These are phyloP conservation scores for Atrichornis clamosus DNA, from an alignment of 2,113 vertebrate species.

Conservation along the genomic window DNA sequence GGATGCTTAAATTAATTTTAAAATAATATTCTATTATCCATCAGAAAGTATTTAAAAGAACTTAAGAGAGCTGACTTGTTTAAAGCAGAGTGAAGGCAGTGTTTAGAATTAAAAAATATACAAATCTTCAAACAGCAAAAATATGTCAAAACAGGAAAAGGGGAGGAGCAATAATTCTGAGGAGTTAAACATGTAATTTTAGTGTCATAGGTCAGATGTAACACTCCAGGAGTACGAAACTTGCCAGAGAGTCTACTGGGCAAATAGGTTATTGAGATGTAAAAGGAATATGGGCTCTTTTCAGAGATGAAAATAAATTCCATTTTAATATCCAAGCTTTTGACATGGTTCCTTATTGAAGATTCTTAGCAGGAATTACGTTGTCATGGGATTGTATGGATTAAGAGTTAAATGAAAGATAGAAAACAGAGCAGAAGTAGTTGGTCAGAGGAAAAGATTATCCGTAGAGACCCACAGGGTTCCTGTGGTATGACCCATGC, in stretches of 20 bases:
- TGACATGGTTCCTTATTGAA: not conserved
- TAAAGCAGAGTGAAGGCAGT: not conserved
- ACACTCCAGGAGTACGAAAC: not conserved
- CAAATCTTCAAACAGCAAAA: not conserved
- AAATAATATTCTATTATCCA: not conserved
- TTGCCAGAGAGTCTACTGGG: not conserved
- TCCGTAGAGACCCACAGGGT: accelerated
- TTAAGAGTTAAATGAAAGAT: not conserved
- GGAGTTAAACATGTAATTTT: not conserved
- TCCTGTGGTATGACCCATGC: not conserved
- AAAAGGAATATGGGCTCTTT: not conserved
- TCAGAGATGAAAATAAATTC: not conserved
- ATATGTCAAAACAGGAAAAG: not conserved
- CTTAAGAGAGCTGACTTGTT: not conserved
- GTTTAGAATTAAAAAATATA: not conserved
- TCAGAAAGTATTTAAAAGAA: not conserved
- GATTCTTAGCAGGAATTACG: not conserved
- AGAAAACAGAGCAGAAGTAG: not conserved
- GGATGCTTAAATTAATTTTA: not conserved
- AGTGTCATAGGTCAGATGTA: not conserved
- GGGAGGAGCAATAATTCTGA: not conserved
- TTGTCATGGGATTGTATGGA: not conserved
- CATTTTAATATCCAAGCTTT: not conserved
- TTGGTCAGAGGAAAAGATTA: not conserved
- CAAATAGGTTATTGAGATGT: not conserved